Base-by-base conservation (phyloP, 1,140 invertebrate species). In the Caenorhabditis latens region DNA sequence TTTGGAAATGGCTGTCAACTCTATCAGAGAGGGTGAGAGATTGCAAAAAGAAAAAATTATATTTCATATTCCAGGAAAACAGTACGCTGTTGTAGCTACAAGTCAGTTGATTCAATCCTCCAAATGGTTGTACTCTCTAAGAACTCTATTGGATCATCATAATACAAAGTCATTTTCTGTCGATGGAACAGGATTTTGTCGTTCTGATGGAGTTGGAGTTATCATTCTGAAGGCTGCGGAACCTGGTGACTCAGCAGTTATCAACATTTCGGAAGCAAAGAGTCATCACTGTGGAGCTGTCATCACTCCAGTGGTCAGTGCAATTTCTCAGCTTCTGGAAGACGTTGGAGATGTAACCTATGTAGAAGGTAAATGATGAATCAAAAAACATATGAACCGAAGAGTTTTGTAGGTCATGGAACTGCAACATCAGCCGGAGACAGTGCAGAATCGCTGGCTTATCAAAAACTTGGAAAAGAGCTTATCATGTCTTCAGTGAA, bases 21-120 rank as follows among this genome's bases (percentile, higher is more conserved):
- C 84, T 14, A 88, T 88, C 5, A 71, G 67, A 55, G 67, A 85
- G 19, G 84, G 84, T 48, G 3, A n/a, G 57, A 46, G 0, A 16
- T 79, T 16, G 24, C 3, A 86, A 3, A n/a, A 46, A 19, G 19
- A 19, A n/a, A n/a, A 21, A 48, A 16, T 16, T 19, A 46, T 4
- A 48, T 7, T n/a, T 46, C 19, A n/a, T 46, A 24, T 75, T 75
- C 46, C 43, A 75, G 67, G 71, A 24, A 79, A 40, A 48, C 5
- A 88, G 19, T 85, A 71, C 16, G 84, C 83, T 40, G 61, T 88
- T n/a, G 84, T 88, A 0, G 84, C 84, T 14, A 67, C 87, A 19
- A 85, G 83, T 46, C 84, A 88, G 24, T 21, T 85, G 11, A 58
- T 88, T 40, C 84, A 86, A 24, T 88, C 87, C 4, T 57, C 86